Conservation (phyloP, 2,113 vertebrate species). For the Pteronura brasiliensis region DNA sequence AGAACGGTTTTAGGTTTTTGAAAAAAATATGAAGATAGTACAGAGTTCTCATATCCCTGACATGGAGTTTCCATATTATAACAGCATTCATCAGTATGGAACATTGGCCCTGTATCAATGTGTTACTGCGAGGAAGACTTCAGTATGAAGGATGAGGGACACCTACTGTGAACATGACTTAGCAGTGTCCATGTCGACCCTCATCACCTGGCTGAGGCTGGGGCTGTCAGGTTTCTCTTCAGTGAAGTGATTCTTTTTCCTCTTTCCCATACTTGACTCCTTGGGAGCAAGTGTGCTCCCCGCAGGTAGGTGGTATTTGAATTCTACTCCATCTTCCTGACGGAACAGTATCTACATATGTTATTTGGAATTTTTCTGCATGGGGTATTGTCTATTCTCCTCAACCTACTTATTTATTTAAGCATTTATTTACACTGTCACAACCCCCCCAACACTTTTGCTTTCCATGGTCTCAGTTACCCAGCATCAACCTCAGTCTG, state of each 20-base stretch:
- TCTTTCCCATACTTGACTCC: background rate
- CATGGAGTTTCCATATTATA: fast-evolving
- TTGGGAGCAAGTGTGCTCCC: background rate
- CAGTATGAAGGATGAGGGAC: fast-evolving
- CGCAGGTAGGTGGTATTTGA: fast-evolving
- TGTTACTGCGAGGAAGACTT: background rate
- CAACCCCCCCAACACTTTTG: background rate
- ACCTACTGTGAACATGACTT: fast-evolving
- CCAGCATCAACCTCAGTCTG: background rate
- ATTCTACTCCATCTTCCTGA: background rate
- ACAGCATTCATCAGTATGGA: fast-evolving
- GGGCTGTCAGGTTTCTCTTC: background rate
- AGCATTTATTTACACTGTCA: background rate
- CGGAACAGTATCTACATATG: too few species aligned
- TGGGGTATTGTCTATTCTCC: background rate
- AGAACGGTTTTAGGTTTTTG: background rate
- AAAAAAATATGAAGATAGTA: too few species aligned
- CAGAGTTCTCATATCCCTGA: fast-evolving
- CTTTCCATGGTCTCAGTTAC: background rate
- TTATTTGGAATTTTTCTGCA: background rate
- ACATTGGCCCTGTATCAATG: background rate
- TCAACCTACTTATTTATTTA: background rate
- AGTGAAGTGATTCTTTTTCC: background rate
- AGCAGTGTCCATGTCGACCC: fast-evolving
- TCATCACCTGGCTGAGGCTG: background rate